Conservation (phyloP, 2,888 invertebrate species). For the Steinernema hermaphroditum region DNA sequence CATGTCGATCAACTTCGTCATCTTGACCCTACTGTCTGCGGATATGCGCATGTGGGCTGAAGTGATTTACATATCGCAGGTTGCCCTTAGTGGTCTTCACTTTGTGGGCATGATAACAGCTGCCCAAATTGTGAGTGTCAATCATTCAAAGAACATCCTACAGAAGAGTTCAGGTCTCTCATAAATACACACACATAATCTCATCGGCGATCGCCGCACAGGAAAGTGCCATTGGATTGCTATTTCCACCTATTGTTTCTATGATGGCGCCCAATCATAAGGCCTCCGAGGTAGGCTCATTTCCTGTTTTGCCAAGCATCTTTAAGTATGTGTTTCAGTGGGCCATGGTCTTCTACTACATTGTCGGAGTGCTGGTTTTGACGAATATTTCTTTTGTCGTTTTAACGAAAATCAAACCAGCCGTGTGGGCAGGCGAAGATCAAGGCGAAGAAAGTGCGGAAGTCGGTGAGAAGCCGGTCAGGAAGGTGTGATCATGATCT, state of each 20-base stretch:
- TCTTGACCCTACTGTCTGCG: not conserved
- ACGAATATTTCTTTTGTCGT: conserved; percentile 1
- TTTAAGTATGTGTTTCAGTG: not conserved
- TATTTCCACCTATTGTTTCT: not conserved
- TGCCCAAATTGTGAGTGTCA: conserved; percentile 5
- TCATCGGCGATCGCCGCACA: conserved; percentile 11
- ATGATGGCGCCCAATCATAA: not conserved
- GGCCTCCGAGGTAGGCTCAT: not conserved
- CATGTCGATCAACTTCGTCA: not conserved
- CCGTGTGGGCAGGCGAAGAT: not conserved
- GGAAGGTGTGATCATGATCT: too few species aligned
- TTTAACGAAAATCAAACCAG: conserved; percentile 2
- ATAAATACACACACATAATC: conserved; percentile 9
- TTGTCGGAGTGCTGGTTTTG: not conserved
- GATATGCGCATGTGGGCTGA: not conserved
- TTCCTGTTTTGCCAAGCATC: not conserved
- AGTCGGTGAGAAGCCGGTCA: too few species aligned
- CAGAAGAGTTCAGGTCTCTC: not conserved
- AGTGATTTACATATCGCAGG: not conserved
- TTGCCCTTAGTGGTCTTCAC: not conserved
- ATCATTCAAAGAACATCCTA: not conserved
- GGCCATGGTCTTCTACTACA: conserved; percentile 9
- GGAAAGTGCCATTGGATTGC: not conserved
- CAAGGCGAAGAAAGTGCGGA: too few species aligned
- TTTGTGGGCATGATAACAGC: not conserved